These are phyloP conservation scores for Colletes gigas DNA, from an alignment of 1,140 invertebrate species.

Conservation along the genomic window DNA sequence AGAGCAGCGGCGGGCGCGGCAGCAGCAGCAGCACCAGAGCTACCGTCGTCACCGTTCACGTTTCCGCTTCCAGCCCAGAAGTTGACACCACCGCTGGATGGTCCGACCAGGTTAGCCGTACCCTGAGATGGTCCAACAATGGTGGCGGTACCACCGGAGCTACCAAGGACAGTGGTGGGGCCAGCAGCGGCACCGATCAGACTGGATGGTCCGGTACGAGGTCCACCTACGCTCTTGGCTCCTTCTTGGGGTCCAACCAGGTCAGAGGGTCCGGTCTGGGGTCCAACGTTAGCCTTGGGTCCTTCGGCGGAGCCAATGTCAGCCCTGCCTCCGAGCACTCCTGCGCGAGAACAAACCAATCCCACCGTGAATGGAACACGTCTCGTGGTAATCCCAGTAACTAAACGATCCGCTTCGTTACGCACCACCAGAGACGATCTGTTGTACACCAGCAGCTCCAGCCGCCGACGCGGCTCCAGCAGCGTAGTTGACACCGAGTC, in stretches of 20 bases:
- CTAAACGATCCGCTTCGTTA: slow-evolving; percentile 37
- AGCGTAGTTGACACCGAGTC: slow-evolving; percentile 80
- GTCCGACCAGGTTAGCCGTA: slow-evolving; percentile 79
- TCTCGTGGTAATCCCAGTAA: background rate
- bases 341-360: slow-evolving; percentile 52
- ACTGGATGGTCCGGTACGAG: slow-evolving; percentile 78
- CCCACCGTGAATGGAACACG: background rate
- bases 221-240: slow-evolving; percentile 79
- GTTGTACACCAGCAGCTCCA: slow-evolving; percentile 79
- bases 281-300: slow-evolving; percentile 80
- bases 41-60: slow-evolving; percentile 80
- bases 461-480: slow-evolving; percentile 79
- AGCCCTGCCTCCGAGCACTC: slow-evolving; percentile 78
- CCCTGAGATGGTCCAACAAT: slow-evolving; percentile 78
- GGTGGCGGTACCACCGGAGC: slow-evolving; percentile 78
- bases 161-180: slow-evolving; percentile 79
- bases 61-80: slow-evolving; percentile 79
- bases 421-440: slow-evolving; percentile 79
- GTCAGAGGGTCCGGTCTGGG: slow-evolving; percentile 78
- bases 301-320: slow-evolving; percentile 81
- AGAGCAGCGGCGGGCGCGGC: slow-evolving; percentile 74
- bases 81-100: slow-evolving; percentile 78
- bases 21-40: slow-evolving; percentile 79
- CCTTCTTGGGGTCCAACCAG: slow-evolving; percentile 80
- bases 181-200: slow-evolving; percentile 80